These are phyloP conservation scores for Apamea epomidion DNA, from an alignment of 2,888 invertebrate species.

Conservation along the genomic window DNA sequence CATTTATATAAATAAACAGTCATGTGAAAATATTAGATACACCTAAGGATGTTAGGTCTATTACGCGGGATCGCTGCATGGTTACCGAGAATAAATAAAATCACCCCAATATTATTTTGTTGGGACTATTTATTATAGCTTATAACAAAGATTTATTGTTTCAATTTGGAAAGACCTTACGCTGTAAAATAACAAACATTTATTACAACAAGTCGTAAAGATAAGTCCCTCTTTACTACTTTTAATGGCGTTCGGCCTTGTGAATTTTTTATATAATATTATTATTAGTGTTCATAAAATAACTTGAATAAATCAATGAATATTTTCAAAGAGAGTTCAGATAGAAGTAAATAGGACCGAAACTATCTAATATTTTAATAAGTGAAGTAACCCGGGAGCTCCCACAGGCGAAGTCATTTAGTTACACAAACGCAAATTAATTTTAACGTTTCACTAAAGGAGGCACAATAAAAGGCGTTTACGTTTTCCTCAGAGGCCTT, in stretches of 20 bases:
- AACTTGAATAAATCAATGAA: conserved; percentile 19
- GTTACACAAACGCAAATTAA: conserved; percentile 75
- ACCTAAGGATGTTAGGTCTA: conserved; percentile 43
- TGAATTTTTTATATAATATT: conserved; percentile 30
- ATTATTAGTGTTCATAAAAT: conserved; percentile 7
- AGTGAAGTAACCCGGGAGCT: conserved; percentile 58
- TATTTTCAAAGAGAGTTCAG: conserved; percentile 7
- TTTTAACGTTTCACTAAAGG: conserved; percentile 77
- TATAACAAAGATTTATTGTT: conserved; percentile 63
- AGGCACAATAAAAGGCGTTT: conserved; percentile 76
- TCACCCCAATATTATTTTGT: conserved; percentile 51
- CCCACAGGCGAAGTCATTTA: conserved; percentile 67
- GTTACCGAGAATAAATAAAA: conserved; percentile 60
- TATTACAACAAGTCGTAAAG: conserved; percentile 66
- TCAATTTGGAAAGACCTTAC: conserved; percentile 60
- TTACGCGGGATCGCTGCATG: conserved; percentile 18
- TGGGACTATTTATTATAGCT: conserved; percentile 61
- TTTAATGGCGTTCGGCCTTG: conserved; percentile 45
- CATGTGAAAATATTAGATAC: conserved; percentile 36
- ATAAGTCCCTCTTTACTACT: conserved; percentile 49
- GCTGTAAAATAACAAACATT: conserved; percentile 65
- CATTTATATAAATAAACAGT: conserved; percentile 42
- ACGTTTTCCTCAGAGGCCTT: conserved; percentile 74
- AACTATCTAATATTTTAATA: conserved; percentile 49
- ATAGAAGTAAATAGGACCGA: conserved; percentile 17